phyloP scores from a whole-genome alignment of 2,113 vertebrate genomes.

The Cyanoliseus patagonus region DNA sequence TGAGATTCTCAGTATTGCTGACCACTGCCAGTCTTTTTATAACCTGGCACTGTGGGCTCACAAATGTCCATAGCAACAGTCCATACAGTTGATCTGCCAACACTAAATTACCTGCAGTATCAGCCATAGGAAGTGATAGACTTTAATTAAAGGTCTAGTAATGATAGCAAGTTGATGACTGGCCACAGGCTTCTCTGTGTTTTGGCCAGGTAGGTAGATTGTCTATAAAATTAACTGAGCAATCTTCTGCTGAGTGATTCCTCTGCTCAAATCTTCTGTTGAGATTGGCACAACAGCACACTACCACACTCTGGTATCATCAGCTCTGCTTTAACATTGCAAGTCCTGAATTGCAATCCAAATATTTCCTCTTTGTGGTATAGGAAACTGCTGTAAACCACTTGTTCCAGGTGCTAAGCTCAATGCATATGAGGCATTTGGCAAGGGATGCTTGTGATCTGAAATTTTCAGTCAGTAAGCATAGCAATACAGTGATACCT shows the following conservation, averaged over 20 bases:
- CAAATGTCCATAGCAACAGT: background rate
- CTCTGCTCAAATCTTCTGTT: background rate
- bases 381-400: background rate
- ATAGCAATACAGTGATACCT: background rate
- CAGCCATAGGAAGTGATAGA: background rate
- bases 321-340: background rate
- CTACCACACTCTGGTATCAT: background rate
- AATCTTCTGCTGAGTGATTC: background rate
- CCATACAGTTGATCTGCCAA: background rate
- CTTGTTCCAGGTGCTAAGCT: background rate
- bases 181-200: background rate
- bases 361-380: background rate
- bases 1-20: background rate
- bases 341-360: background rate
- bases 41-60: background rate
- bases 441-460: background rate
- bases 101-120: background rate
- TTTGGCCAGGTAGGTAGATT: background rate
- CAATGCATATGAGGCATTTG: background rate
- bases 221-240: background rate
- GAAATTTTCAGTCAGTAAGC: background rate
- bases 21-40: background rate
- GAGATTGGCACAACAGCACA: background rate
- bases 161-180: background rate
- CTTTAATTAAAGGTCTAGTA: background rate